Evolutionary conservation across 2,888 invertebrate species (phyloP).

Genomic region (Andrena trimmerana): DNA sequence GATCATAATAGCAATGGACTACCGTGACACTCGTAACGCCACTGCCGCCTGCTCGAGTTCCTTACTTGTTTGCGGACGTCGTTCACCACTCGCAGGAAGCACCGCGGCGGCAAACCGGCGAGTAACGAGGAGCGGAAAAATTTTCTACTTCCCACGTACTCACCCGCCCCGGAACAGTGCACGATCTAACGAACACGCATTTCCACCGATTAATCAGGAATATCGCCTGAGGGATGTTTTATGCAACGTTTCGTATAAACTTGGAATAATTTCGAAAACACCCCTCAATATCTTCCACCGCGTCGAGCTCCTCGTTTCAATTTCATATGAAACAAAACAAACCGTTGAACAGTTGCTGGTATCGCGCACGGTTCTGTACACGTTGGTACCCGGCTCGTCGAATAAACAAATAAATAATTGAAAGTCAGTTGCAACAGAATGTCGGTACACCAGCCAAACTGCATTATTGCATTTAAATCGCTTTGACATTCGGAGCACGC

Average conservation of each 20-base stretch:
- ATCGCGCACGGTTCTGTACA: background rate
- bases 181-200: too few relatives aligned
- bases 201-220: too few relatives aligned
- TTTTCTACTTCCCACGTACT: background rate
- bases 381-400: background rate
- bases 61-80: constrained; percentile 34
- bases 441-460: constrained; percentile 5
- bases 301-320: background rate
- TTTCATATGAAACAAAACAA: background rate
- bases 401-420: constrained; percentile 27
- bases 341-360: background rate
- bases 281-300: too few relatives aligned
- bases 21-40: constrained; percentile 52
- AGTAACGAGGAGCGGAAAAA: background rate
- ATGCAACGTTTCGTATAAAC: background rate
- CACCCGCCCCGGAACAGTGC: too few relatives aligned
- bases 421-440: constrained; percentile 17
- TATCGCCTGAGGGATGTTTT: too few relatives aligned
- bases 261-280: background rate
- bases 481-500: constrained; percentile 60
- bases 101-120: constrained; percentile 14
- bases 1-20: constrained; percentile 59
- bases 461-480: constrained; percentile 45
- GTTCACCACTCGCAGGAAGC: constrained; percentile 26
- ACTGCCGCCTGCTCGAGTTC: constrained; percentile 12